Percentiles rank a stretch among this genome's conserved stretches.
Conservation (phyloP, 2,888 invertebrate species). For the Podabrus alpinus region DNA sequence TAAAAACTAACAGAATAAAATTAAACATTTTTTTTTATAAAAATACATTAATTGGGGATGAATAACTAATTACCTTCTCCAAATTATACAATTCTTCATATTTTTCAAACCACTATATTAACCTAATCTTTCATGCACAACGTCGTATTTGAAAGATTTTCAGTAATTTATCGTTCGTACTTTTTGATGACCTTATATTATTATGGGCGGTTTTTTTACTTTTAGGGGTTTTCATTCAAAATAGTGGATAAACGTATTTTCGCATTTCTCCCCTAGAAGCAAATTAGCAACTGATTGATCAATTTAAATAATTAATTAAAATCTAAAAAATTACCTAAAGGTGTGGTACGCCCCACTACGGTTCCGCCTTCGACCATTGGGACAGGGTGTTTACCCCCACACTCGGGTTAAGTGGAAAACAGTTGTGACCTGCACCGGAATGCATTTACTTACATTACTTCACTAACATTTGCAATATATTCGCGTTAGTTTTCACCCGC, state of each 20-base stretch:
- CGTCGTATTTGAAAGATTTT: no score
- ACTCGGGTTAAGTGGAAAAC: constrained; percentile 23
- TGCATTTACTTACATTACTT: constrained; percentile 24
- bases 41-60: neutral
- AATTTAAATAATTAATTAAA: neutral
- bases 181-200: neutral
- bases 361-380: constrained; percentile 26
- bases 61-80: neutral
- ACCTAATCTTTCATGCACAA: neutral
- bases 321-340: constrained; percentile 6
- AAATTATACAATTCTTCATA: neutral
- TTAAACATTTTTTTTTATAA: no score
- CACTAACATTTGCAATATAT: neutral
- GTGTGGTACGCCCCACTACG: constrained; percentile 29
- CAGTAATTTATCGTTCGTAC: neutral
- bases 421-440: constrained; percentile 18
- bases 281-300: neutral
- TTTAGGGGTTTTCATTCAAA: neutral
- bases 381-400: constrained; percentile 31
- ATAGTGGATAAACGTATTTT: neutral
- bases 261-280: neutral
- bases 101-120: neutral
- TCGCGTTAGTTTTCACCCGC: neutral
- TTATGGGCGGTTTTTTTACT: neutral
- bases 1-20: no score